Base-by-base conservation (phyloP, 2,113 vertebrate genomes). In the Fukomys damarensis region DNA sequence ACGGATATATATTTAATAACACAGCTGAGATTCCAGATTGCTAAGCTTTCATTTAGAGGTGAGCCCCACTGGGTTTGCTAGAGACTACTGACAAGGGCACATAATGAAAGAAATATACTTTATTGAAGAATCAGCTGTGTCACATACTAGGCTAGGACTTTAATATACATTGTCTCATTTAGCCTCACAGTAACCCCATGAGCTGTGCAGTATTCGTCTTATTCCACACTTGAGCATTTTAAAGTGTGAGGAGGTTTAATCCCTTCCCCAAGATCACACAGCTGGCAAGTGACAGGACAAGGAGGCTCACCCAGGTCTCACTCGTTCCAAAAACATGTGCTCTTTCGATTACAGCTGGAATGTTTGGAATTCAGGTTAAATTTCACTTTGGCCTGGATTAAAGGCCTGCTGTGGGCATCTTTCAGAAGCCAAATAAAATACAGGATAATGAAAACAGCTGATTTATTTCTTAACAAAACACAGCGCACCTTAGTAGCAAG, bases 351-450 rank as follows among this genome's bases (percentile, higher is more conserved):
- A 72, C 30, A 49, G 24, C 19, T 14, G 56, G 61, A 97, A 95
- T 88, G 93, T 56, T 70, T 61, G 89, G 86, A 96, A 95, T 94
- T 87, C 79, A 77, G 74, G n/a, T 92, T 94, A 26, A 86, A 54
- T 94, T 96, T 80, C 65, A 7, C 41, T 91, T 52, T 38, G 83
- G 58, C 70, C 61, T 80, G 46, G 14, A 94, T 91, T 81, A 94
- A 87, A 91, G 86, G 77, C 35, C 10, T 94, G 83, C 63, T 94
- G 61, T 91, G 66, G 58, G 41, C 58, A 94, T 59, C 74, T 77
- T 74, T 89, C n/a, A 84, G 61, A 66, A 93, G 20, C 74, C 7
- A 12, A 70, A 84, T 65, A 63, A 97, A 91, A 93, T 20, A 70
- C 38, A 89, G 56, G 46, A 66, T 59, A 89, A 66, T 93, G 89